These are phyloP conservation scores for Peromyscus californicus DNA, from an alignment of 2,113 vertebrate genomes.

Conservation along the genomic window DNA sequence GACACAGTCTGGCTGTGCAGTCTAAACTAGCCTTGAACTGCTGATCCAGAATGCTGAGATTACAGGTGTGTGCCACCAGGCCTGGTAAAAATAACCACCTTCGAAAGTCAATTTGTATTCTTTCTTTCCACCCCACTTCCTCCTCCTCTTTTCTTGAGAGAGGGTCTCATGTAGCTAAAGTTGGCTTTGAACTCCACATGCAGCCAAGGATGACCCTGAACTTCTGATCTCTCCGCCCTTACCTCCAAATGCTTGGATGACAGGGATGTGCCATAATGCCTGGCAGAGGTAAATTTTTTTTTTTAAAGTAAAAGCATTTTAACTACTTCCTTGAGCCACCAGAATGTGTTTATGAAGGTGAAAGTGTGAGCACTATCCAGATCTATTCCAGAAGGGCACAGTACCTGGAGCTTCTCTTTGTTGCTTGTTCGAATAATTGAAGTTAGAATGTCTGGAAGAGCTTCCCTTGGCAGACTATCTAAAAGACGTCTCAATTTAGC, in stretches of 20 bases:
- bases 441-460: slow-evolving; percentile 95
- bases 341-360: background rate
- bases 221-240: background rate
- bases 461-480: slow-evolving; percentile 95
- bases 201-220: background rate
- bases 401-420: slow-evolving; percentile 98
- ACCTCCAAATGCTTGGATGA: background rate
- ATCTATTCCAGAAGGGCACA: background rate
- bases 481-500: slow-evolving; percentile 95
- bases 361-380: background rate
- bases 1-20: background rate
- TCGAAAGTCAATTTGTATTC: background rate
- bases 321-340: background rate
- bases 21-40: background rate
- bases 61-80: background rate
- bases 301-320: background rate
- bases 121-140: background rate
- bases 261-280: background rate
- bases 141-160: background rate
- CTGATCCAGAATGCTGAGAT: background rate
- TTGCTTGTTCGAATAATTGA: slow-evolving; percentile 97
- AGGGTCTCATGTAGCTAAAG: background rate
- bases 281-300: background rate
- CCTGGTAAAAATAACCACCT: background rate
- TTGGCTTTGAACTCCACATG: background rate